These are phyloP conservation scores for Bombus pascuorum DNA, from an alignment of 1,140 invertebrate genomes.

Conservation along the genomic window DNA sequence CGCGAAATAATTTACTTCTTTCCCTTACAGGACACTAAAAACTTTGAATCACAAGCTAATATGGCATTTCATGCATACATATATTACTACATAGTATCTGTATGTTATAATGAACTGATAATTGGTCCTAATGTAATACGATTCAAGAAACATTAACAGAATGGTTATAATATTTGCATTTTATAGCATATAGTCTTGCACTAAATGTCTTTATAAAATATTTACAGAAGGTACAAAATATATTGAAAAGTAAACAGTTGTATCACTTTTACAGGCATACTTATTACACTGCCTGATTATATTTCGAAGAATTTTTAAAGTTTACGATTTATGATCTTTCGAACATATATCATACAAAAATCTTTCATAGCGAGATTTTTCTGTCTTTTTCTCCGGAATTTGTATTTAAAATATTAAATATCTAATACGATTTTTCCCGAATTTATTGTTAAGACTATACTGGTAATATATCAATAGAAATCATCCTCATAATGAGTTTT, in stretches of 20 bases:
- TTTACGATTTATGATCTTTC: slow-evolving; percentile 43
- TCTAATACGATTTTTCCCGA: background rate
- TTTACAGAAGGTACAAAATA: slow-evolving; percentile 47
- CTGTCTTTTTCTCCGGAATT: background rate
- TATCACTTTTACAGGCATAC: slow-evolving; percentile 49
- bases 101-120: slow-evolving; percentile 48
- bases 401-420: background rate
- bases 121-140: slow-evolving; percentile 52
- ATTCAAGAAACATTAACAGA: slow-evolving; percentile 28
- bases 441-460: slow-evolving; percentile 11
- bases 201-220: slow-evolving; percentile 48
- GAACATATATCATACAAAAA: slow-evolving; percentile 39
- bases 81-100: slow-evolving; percentile 44
- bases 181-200: slow-evolving; percentile 47
- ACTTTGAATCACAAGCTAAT: slow-evolving; percentile 15
- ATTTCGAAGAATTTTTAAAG: slow-evolving; percentile 49
- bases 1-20: slow-evolving; percentile 22
- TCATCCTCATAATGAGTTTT: background rate
- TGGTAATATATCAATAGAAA: background rate
- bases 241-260: slow-evolving; percentile 23
- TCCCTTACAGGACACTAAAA: slow-evolving; percentile 14
- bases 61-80: slow-evolving; percentile 7
- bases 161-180: slow-evolving; percentile 58
- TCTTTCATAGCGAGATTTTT: slow-evolving; percentile 1
- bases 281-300: slow-evolving; percentile 46